Evolutionary conservation across 2,888 invertebrate genomes (phyloP), one percentile per base, ranked within the genome.

Genomic region (Pandemis heparana): DNA sequence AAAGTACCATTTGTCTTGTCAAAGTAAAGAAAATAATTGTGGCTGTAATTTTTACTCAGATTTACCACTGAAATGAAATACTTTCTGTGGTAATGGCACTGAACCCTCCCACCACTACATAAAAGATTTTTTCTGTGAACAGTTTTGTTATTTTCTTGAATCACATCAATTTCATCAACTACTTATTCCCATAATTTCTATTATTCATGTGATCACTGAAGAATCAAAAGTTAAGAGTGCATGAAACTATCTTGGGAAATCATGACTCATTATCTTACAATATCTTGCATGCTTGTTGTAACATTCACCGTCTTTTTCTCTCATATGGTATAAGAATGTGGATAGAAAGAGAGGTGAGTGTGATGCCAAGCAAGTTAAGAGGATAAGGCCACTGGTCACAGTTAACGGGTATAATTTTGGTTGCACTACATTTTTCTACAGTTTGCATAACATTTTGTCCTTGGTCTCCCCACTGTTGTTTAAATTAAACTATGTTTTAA

Each of bases 171-270:
- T 67, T 72, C 16, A 68, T 63, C 32, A 59, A 18, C 46, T 63
- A 14, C 18, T 43, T 14, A 41, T 53, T 62, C 71, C 60, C 53
- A 67, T 71, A 60, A 23, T 61, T 61, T 53, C 18, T 46, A 51
- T 23, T 18, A 43, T 53, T 43, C 32, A 70, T 43, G 10, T 32
- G 23, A 32, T 32, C 23, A 69, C 65, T 65, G 51, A 64, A 64
- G 71, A 75, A 72, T 75, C 75, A 62, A 46, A 74, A 77, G 76
- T 76, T 68, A 73, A 78, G 76, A 75, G 73, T 61, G 75, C 77
- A 74, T 77, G 77, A 77, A 79, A 75, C 65, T 69, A 64, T 67
- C 12, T 76, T 76, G 64, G 67, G 76, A 72, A 76, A 77, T 9
- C 12, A 5, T 18, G 53, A 5, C 5, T 53, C 9, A 16, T 53